Base-by-base conservation (phyloP, 1,140 invertebrate species). In the Ceratosolen fusciceps region DNA sequence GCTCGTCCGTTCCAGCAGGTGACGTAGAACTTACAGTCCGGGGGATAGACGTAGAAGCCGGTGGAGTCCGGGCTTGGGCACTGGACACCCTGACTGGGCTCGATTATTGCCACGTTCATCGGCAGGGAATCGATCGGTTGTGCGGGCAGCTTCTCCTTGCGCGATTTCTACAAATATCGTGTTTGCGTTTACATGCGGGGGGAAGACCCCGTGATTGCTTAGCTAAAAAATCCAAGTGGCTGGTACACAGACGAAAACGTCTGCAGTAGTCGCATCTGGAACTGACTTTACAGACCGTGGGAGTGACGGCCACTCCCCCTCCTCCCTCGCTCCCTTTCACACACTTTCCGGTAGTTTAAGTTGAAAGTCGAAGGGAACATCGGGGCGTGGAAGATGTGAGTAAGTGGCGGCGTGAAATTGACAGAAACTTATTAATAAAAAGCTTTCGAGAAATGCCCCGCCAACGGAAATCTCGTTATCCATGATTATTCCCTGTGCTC, bases 1-100 rank as follows among this genome's bases (percentile, higher is more conserved):
- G 92, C 92, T 37, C 91, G 87, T 1, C 93, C 93, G 34, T 92
- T 91, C 86, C 91, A 93, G 82, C 94, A 95, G 83, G 93, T 94
- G 12, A 95, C 89, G 85, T 93, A 95, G 81, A 93, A 93, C 82
- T 92, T 91, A 72, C 94, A 95, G 82, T 94, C 92, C 0, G 90
- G 86, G 0, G 90, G 90, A 85, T 93, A 93, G 0, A 93, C 88
- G 78, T 92, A 93, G 62, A 91, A 87, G 0, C 94, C 94, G 0
- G 91, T 92, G 7, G 90, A 90, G 39, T 89, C 87, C 19, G 83
- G 31, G 12, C 78, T 77, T 2, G 93, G 93, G 83, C 93, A 94
- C n/a, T 87, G 78, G 8, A 85, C 83, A 1, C 86, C 87, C 0
- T 26, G 29, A 52, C 43, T 70, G 1, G 68, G 16, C 47, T 88